Conservation (phyloP, 2,113 vertebrate genomes). For the Zosterops pallidus region DNA sequence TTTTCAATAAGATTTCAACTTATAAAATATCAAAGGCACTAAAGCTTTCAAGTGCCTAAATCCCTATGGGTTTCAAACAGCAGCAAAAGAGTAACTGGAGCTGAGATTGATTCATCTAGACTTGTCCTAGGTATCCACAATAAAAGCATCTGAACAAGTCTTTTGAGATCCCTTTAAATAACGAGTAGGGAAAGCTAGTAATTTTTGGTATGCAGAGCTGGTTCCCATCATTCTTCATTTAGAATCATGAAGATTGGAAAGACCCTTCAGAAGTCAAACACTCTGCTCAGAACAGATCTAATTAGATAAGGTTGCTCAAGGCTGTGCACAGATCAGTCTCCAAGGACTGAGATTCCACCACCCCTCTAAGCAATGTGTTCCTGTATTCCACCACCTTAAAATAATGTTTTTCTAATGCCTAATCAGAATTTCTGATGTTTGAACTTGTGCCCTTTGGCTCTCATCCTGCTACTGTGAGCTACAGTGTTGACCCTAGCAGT, state of each 20-base stretch:
- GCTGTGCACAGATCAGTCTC: neutral
- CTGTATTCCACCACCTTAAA: neutral
- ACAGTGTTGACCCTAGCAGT: neutral
- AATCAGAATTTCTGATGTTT: neutral
- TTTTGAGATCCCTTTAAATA: neutral
- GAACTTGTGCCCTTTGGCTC: neutral
- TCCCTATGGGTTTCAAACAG: neutral
- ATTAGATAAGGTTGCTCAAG: neutral
- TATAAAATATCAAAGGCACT: neutral
- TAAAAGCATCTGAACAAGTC: neutral
- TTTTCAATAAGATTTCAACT: neutral
- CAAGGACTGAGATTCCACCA: neutral
- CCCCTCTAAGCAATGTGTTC: fast-evolving
- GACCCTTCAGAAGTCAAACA: neutral
- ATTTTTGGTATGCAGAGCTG: neutral
- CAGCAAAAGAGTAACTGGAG: neutral
- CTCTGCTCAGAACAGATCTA: neutral
- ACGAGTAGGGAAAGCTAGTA: neutral
- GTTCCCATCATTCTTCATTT: neutral
- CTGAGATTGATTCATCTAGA: neutral
- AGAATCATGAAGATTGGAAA: neutral
- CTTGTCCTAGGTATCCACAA: neutral
- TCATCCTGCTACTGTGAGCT: neutral
- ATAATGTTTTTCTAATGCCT: neutral
- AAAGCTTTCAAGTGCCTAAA: neutral